Conservation (phyloP, 2,888 invertebrate species). For the Metallyticus violacea region DNA sequence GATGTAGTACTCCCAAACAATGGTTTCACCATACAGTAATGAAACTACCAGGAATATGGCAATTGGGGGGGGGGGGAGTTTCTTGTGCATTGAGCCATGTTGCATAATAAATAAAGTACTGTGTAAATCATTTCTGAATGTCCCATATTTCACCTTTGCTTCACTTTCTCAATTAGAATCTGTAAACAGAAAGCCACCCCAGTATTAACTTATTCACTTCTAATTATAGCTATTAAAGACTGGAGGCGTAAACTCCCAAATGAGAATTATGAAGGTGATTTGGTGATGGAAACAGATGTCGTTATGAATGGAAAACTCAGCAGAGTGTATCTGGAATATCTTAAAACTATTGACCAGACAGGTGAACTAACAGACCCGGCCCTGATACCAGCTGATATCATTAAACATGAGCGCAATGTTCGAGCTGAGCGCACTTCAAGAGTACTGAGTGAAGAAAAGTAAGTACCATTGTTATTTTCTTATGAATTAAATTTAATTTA, state of each 20-base stretch:
- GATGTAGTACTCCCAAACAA: too few relatives aligned
- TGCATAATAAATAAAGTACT: too few relatives aligned
- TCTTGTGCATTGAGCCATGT: too few relatives aligned
- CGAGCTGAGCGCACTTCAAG: slow-evolving; percentile 42
- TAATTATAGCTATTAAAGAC: slow-evolving; percentile 1
- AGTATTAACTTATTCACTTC: not conserved
- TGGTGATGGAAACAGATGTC: not conserved
- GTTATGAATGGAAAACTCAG: not conserved
- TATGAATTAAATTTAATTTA: too few relatives aligned
- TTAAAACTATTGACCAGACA: slow-evolving; percentile 47
- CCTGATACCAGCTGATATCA: slow-evolving; percentile 41
- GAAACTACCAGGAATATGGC: too few relatives aligned
- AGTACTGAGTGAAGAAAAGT: slow-evolving; percentile 34
- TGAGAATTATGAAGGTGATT: not conserved
- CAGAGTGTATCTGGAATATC: slow-evolving; percentile 41
- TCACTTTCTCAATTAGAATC: too few relatives aligned
- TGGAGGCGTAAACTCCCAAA: not conserved
- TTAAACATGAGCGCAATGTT: slow-evolving; percentile 46
- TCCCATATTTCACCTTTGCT: too few relatives aligned
- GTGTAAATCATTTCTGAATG: too few relatives aligned
- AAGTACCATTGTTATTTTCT: too few relatives aligned
- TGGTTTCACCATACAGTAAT: too few relatives aligned
- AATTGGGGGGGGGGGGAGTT: too few relatives aligned
- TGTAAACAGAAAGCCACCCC: too few relatives aligned
- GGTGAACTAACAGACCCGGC: slow-evolving; percentile 39